Base-by-base conservation (phyloP, 2,113 vertebrate species). In the Epinephelus cyanopodus region DNA sequence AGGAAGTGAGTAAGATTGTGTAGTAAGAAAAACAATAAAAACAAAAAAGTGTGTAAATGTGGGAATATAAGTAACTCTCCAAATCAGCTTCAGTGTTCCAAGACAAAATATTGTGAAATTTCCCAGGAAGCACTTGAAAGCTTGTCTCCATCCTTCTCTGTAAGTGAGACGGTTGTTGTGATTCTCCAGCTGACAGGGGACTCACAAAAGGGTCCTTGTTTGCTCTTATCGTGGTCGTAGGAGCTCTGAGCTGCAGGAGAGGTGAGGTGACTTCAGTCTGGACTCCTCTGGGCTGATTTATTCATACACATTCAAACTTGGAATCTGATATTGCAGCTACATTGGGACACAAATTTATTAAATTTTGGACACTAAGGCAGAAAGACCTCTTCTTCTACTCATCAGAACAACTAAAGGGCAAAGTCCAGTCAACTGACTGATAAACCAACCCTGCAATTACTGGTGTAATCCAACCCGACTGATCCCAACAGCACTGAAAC, bases 401-500 rank as follows among this genome's bases (percentile, higher is more conserved):
- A 2, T 21, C 23, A 60, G n/a, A 72, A 50, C 66, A 0, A 19
- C 6, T 29, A 17, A 56, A 78, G 73, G 37, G 10, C 29, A 39
- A 69, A 54, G 27, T 37, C n/a, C 3, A 42, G 8, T 57, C 18
- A 23, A 8, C 37, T 19, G 33, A 67, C 39, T 21, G 13, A 6
- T 62, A 57, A 65, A 62, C 47, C 0, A 19, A 50, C 54, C 74
- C 42, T 56, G 5, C 37, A 42, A 5, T 66, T 33, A 56, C 0
- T 1, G 0, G 19, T 56, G 82, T 57, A 79, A 85, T 42, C 56
- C 39, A 27, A 77, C 7, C 21, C 21, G 29, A 25, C 53, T 21
- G 1, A 27, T 21, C 21, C 29, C 29, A 19, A 2, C 10, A 1
- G 21, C 70, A 29, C 6, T 80, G 57, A 91, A 88, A 91, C 73